Conservation (phyloP, 2,797 vertebrate species). For the Channallabes apus region DNA sequence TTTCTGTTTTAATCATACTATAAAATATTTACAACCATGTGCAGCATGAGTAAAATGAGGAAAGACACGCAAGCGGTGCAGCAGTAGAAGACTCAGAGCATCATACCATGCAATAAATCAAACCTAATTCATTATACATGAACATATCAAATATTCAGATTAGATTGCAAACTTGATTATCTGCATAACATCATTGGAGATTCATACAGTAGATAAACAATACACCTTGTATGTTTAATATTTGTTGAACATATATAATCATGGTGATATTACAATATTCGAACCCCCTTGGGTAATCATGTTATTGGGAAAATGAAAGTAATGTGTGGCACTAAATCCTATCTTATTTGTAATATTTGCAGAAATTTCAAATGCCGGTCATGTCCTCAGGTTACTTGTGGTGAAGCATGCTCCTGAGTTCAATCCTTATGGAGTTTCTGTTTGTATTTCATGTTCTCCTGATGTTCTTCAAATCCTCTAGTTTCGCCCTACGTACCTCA, state of each 20-base stretch:
- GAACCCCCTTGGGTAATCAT: not conserved
- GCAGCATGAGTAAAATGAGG: not conserved
- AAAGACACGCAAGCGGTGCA: not conserved
- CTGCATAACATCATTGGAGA: not conserved
- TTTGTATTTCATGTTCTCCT: not conserved
- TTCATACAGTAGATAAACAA: not conserved
- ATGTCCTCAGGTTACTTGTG: not conserved
- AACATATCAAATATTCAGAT: slow-evolving; percentile 25
- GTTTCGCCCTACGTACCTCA: not conserved
- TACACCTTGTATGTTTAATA: not conserved
- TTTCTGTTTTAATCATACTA: not conserved
- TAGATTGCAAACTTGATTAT: slow-evolving; percentile 28
- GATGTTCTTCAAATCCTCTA: not conserved
- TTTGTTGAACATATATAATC: not conserved
- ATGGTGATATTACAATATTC: not conserved
- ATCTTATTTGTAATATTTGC: not conserved
- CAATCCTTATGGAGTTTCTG: not conserved
- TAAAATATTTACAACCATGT: slow-evolving; percentile 39
- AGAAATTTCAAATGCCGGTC: not conserved
- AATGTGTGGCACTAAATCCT: not conserved
- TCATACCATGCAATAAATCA: slow-evolving; percentile 19
- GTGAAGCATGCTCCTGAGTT: not conserved
- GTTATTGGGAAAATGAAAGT: not conserved
- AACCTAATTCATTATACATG: slow-evolving; percentile 43
- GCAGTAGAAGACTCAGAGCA: not conserved